Base-by-base conservation (phyloP, 2,113 vertebrate genomes). In the Ploceus nigricollis region DNA sequence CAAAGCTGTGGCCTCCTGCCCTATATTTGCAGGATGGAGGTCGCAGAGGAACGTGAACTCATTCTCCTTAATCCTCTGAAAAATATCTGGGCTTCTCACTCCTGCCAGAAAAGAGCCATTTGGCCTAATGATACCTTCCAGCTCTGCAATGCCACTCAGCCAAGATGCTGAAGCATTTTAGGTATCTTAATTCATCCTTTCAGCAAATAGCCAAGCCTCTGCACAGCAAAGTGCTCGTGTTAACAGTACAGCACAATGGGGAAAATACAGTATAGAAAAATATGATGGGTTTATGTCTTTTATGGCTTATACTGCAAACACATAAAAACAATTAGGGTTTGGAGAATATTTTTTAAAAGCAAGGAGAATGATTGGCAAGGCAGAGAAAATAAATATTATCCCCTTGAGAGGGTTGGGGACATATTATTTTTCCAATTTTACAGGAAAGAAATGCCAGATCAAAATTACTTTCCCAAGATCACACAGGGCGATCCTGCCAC, bases 251-350 rank as follows among this genome's bases (percentile, higher is more conserved):
- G 31, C 90, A 94, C 94, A 94, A 86, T 42, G 75, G 94, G 95
- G 95, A 95, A 94, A 96, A 93, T 42, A 60, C 58, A 58, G 71
- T 57, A 45, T 33, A 83, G 92, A 90, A 77, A 90, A 89, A 90
- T 88, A 81, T 39, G 79, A 89, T 93, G 82, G 79, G 1, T 96
- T 97, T 93, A 87, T 93, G 61, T 95, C 79, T 93, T 96, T 94
- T 97, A 88, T 96, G 82, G 90, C 76, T 88, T 83, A 82, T 45
- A 79, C 81, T 89, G 89, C 93, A 84, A 94, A 94, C 86, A 87
- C 94, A 96, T 95, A 95, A 91, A 97, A 94, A 58, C 93, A 96
- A 94, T 96, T 87, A 95, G 94, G 56, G 72, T 91, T 95, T 78
- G 83, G 93, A 96, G 94, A 73, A 60, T 92, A 64, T 94, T 84